phyloP scores from a whole-genome alignment of 1,140 invertebrate species.

The Probaryconus sp. region DNA sequence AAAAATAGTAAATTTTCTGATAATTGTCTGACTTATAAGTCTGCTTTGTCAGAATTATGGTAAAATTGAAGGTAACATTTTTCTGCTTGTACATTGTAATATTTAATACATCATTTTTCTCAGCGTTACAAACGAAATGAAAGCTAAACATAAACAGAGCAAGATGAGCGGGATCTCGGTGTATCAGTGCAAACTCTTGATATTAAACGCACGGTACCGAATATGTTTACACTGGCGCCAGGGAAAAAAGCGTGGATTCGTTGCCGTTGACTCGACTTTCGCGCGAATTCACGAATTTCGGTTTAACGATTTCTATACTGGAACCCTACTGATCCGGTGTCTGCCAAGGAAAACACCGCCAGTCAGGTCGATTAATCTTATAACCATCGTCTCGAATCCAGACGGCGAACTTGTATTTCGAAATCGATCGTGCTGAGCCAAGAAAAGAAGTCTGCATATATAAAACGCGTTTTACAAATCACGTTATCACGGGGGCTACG shows the following conservation, averaged over 20 bases:
- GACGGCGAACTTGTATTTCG: constrained; percentile 59
- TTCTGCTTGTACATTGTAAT: too few species aligned
- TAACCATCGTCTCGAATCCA: constrained; percentile 59
- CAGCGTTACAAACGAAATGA: neutral
- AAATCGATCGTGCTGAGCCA: constrained; percentile 63
- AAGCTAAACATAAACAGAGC: constrained; percentile 13
- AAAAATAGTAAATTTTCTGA: too few species aligned
- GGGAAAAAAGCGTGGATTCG: constrained; percentile 22
- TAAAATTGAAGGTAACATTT: too few species aligned
- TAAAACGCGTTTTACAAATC: constrained; percentile 53
- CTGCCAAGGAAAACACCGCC: constrained; percentile 70
- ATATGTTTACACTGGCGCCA: constrained; percentile 53
- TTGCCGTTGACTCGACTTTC: constrained; percentile 38
- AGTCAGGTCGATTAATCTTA: constrained; percentile 67
- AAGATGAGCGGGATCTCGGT: constrained; percentile 13
- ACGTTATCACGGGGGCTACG: constrained; percentile 41
- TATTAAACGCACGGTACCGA: constrained; percentile 13
- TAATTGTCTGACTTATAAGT: too few species aligned
- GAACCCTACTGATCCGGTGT: constrained; percentile 54
- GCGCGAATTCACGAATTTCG: constrained; percentile 66
- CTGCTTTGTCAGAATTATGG: too few species aligned
- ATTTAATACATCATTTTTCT: too few species aligned
- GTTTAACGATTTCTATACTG: constrained; percentile 59
- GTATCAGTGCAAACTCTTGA: constrained; percentile 8
- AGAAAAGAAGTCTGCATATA: constrained; percentile 58